Conservation (phyloP, 2,113 vertebrate species). For the Perca schrenkii region DNA sequence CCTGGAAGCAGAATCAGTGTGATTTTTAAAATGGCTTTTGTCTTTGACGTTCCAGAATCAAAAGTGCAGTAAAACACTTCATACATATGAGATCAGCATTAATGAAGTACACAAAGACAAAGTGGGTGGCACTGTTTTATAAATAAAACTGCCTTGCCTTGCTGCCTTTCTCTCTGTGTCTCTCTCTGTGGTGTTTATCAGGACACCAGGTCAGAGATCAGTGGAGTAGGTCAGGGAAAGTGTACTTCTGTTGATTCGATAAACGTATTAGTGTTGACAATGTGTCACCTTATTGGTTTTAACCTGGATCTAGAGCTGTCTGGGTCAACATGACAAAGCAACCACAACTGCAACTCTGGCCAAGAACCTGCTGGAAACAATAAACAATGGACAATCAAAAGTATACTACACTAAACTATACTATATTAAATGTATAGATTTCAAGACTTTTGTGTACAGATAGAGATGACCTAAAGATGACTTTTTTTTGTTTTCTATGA, state of each 20-base stretch:
- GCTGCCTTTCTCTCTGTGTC: slow-evolving; percentile 9
- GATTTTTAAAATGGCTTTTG: not conserved
- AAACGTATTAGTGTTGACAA: slow-evolving; percentile 68
- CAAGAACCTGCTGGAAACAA: slow-evolving; percentile 1
- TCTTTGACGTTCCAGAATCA: not conserved
- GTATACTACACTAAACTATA: too few relatives aligned
- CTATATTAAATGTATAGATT: not conserved
- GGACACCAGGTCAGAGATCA: slow-evolving; percentile 70
- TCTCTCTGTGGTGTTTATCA: slow-evolving; percentile 2
- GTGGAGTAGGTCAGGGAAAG: slow-evolving; percentile 76
- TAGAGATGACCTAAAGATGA: not conserved
- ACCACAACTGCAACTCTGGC: not conserved
- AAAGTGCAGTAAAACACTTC: not conserved
- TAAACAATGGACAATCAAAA: not conserved
- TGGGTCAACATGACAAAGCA: slow-evolving; percentile 54
- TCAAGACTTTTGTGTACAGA: too few relatives aligned
- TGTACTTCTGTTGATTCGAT: slow-evolving; percentile 70
- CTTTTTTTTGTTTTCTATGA: not conserved
- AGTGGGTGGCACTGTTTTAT: slow-evolving; percentile 7
- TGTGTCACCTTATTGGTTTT: slow-evolving; percentile 62
- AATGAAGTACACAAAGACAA: not conserved
- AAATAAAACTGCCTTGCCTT: too few relatives aligned
- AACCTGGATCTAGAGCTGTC: slow-evolving; percentile 30
- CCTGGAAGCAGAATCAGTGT: not conserved
- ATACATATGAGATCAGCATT: not conserved